phyloP scores from a whole-genome alignment of 2,888 invertebrate genomes.

The Neuroscelio doddi region DNA sequence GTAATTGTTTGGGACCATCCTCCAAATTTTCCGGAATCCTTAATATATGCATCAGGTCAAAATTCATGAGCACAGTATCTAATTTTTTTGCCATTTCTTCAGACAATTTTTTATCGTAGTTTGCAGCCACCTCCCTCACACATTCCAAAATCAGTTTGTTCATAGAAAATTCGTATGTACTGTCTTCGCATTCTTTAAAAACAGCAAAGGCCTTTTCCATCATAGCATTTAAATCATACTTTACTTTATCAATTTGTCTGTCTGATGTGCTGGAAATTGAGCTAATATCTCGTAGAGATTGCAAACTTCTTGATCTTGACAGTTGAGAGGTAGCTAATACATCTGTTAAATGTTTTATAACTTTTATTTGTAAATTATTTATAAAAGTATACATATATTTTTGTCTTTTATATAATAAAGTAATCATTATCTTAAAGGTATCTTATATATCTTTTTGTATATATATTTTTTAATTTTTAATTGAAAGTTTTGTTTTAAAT shows the following conservation, averaged over 20 bases:
- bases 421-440: too few species aligned
- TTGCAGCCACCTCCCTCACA: constrained; percentile 47
- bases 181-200: constrained; percentile 52
- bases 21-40: constrained; percentile 52
- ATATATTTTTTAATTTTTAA: too few species aligned
- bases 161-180: constrained; percentile 52
- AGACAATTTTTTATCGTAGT: constrained; percentile 37
- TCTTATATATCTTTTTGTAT: too few species aligned
- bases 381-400: too few species aligned
- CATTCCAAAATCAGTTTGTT: constrained; percentile 58
- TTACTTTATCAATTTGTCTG: background rate
- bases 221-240: background rate
- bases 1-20: constrained; percentile 52
- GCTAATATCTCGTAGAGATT: too few species aligned
- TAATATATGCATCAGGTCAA: constrained; percentile 45
- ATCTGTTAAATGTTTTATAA: too few species aligned
- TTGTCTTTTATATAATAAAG: too few species aligned
- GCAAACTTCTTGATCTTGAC: too few species aligned
- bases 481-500: too few species aligned
- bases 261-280: background rate
- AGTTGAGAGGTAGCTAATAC: too few species aligned
- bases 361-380: too few species aligned
- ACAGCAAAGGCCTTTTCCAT: constrained; percentile 15
- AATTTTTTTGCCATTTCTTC: constrained; percentile 52
- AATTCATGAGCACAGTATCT: constrained; percentile 50